Conservation (phyloP, 1,140 invertebrate genomes). For the Drosophila funebris region DNA sequence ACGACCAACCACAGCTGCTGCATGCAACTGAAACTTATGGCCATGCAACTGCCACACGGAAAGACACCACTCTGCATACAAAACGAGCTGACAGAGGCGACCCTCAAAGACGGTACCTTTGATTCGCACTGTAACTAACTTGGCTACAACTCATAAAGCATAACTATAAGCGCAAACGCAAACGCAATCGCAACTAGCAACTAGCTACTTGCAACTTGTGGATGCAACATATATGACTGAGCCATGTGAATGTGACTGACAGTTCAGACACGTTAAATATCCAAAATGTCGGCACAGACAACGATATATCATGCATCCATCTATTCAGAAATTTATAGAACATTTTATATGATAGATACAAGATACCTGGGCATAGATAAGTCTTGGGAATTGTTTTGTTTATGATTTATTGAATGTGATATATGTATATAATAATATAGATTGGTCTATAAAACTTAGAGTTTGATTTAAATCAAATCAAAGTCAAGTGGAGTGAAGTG, state of each 20-base stretch:
- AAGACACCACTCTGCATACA: constrained; percentile 20
- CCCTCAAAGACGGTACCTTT: constrained; percentile 18
- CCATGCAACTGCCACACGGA: constrained; percentile 13
- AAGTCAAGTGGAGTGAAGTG: not conserved
- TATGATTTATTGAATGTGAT: too few relatives aligned
- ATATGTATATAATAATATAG: too few relatives aligned
- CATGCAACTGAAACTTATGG: constrained; percentile 21
- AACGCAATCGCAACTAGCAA: too few relatives aligned
- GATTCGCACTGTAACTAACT: constrained; percentile 16
- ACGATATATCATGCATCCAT: not conserved
- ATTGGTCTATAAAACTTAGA: too few relatives aligned
- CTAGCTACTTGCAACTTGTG: constrained; percentile 12
- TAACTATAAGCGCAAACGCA: too few relatives aligned
- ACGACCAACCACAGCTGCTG: constrained; percentile 1
- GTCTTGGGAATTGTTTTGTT: too few relatives aligned
- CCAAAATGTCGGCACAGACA: constrained; percentile 1
- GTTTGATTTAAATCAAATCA: too few relatives aligned
- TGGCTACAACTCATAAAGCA: constrained; percentile 1
- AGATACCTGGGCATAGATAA: too few relatives aligned
- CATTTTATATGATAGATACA: too few relatives aligned
- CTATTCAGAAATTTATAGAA: not conserved
- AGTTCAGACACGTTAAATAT: constrained; percentile 11
- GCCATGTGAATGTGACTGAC: constrained; percentile 4
- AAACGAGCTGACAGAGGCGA: constrained; percentile 4
- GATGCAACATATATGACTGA: not conserved